phyloP scores from a whole-genome alignment of 2,113 vertebrate genomes.

The Capra hircus region DNA sequence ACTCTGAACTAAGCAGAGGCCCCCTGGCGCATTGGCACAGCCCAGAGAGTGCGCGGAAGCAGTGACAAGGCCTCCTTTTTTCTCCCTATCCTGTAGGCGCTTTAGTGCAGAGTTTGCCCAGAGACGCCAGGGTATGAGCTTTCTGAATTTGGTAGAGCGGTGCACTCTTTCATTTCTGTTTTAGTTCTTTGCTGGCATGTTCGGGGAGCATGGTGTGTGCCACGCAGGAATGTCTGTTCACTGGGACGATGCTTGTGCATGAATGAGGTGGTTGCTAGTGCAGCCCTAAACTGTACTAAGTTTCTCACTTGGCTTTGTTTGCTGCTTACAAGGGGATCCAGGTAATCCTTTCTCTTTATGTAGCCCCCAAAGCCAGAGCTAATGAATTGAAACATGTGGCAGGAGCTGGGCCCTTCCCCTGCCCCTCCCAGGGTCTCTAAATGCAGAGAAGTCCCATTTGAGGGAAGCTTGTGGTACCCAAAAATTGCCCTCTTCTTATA shows the following conservation, averaged over 20 bases:
- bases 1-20: background rate
- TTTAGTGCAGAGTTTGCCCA: constrained; percentile 68
- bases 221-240: constrained; percentile 79
- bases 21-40: background rate
- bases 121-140: constrained; percentile 69
- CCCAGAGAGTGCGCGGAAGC: constrained; percentile 42
- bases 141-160: constrained; percentile 72
- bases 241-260: constrained; percentile 86
- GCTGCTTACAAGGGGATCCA: constrained; percentile 92
- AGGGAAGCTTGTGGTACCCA: background rate
- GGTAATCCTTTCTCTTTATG: constrained; percentile 82
- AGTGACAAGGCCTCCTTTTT: constrained; percentile 69
- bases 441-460: background rate
- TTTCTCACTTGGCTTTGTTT: constrained; percentile 90
- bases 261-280: constrained; percentile 72
- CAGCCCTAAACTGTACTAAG: constrained; percentile 82
- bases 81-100: constrained; percentile 66
- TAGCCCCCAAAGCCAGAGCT: constrained; percentile 30
- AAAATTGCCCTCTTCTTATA: background rate
- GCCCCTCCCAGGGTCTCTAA: background rate
- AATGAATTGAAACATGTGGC: background rate
- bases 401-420: background rate
- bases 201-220: constrained; percentile 82
- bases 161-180: constrained; percentile 84
- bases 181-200: constrained; percentile 85